Evolutionary conservation across 1,140 invertebrate genomes (phyloP).

Genomic region (Tetramorium simillimum): DNA sequence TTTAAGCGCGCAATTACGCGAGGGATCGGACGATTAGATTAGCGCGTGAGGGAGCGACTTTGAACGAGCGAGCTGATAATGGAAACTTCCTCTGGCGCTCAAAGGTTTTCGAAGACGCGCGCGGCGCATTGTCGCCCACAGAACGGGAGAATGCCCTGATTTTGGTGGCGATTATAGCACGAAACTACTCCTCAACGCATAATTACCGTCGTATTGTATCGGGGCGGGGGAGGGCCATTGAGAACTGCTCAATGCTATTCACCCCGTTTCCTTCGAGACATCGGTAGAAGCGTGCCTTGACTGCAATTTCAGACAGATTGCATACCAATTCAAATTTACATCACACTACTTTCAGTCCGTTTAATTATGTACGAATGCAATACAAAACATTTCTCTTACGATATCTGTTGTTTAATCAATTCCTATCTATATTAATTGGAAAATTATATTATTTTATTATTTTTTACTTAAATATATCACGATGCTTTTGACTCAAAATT

Average conservation of each 20-base stretch:
- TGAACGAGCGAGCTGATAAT: conserved; percentile 21
- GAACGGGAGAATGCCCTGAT: conserved; percentile 38
- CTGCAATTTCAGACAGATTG: conserved; percentile 53
- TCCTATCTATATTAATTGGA: neutral
- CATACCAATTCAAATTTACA: conserved; percentile 59
- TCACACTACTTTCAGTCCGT: conserved; percentile 45
- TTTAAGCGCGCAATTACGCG: conserved; percentile 49
- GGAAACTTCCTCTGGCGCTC: neutral
- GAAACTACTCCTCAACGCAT: conserved; percentile 61
- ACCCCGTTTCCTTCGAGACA: conserved; percentile 32
- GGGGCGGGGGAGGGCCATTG: conserved; percentile 28
- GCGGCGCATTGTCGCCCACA: neutral
- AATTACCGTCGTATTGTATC: conserved; percentile 64
- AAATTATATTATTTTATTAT: neutral
- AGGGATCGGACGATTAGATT: conserved; percentile 50
- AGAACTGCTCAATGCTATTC: conserved; percentile 49
- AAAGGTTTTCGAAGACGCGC: conserved; percentile 45
- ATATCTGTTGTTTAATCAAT: neutral
- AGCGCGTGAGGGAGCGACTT: neutral
- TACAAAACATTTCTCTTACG: neutral
- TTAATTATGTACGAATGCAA: conserved; percentile 26
- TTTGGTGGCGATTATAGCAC: conserved; percentile 59
- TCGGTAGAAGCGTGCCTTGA: conserved; percentile 34
- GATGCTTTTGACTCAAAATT: neutral
- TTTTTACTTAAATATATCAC: neutral